Conservation (phyloP, 2,113 vertebrate genomes). For the Mesocricetus auratus region DNA sequence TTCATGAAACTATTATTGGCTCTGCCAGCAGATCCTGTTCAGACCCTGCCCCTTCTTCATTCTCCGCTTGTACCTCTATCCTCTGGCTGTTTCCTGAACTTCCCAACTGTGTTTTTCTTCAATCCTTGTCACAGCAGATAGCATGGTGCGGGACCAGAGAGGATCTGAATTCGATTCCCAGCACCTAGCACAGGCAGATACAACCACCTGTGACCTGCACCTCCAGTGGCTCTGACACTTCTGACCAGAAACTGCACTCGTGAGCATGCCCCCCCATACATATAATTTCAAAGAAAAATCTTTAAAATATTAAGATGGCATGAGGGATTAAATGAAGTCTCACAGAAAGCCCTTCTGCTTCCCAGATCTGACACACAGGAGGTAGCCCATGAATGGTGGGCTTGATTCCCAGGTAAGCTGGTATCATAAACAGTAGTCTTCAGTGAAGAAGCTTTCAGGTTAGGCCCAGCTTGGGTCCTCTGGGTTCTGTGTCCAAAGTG, state of each 20-base stretch:
- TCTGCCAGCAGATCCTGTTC: not conserved
- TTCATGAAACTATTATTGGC: not conserved
- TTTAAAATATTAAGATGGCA: not conserved
- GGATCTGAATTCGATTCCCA: not conserved
- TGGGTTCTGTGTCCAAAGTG: not conserved
- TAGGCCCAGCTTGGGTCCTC: not conserved
- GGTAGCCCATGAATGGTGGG: not conserved
- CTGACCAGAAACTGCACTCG: not conserved
- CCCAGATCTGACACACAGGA: not conserved
- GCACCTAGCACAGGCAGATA: not conserved
- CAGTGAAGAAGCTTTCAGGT: not conserved
- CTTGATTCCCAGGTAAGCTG: not conserved
- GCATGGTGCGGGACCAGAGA: not conserved
- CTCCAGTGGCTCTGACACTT: not conserved
- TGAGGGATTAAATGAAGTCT: not conserved
- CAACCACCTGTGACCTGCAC: not conserved
- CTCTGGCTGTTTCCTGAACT: not conserved
- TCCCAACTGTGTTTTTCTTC: conserved; percentile 23
- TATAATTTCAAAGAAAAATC: not conserved
- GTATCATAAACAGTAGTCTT: not conserved
- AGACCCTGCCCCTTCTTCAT: not conserved
- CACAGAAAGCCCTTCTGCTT: not conserved
- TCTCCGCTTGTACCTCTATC: not conserved
- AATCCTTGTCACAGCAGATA: not conserved
- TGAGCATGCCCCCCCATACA: not conserved